phyloP scores from a whole-genome alignment of 2,888 invertebrate genomes.

The Lasioglossum villosulum region DNA sequence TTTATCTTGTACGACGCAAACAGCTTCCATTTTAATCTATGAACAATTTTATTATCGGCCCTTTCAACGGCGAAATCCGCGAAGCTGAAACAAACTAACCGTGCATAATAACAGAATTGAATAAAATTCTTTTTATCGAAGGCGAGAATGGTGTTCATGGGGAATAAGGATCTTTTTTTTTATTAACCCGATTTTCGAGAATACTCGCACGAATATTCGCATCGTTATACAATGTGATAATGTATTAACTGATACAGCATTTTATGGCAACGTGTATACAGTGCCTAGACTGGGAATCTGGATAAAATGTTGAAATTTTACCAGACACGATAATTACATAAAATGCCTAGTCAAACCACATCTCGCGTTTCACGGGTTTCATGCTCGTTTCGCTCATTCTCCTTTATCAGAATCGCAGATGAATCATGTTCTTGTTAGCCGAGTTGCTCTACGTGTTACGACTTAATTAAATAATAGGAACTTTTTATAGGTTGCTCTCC shows the following conservation, averaged over 20 bases:
- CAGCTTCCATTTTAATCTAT: constrained; percentile 41
- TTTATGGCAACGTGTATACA: too few species aligned
- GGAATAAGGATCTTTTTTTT: background rate
- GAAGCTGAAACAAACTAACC: background rate
- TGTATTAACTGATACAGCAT: too few species aligned
- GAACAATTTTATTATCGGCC: constrained; percentile 49
- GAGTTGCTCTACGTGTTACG: background rate
- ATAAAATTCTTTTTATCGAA: background rate
- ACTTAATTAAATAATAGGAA: background rate
- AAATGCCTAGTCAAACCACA: too few species aligned
- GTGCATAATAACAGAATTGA: background rate
- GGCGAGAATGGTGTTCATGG: background rate
- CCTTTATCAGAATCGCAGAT: background rate
- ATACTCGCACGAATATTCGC: background rate
- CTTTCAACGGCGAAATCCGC: constrained; percentile 16
- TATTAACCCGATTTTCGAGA: background rate
- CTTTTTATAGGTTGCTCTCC: background rate
- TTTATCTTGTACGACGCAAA: constrained; percentile 32
- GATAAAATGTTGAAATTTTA: background rate
- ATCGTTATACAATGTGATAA: too few species aligned
- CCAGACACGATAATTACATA: background rate
- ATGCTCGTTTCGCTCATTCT: background rate
- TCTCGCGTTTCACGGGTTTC: background rate
- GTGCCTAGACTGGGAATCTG: background rate
- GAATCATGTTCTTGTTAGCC: background rate